These are phyloP conservation scores for Sebastes miniatus DNA, from an alignment of 2,797 vertebrate genomes.

Conservation along the genomic window DNA sequence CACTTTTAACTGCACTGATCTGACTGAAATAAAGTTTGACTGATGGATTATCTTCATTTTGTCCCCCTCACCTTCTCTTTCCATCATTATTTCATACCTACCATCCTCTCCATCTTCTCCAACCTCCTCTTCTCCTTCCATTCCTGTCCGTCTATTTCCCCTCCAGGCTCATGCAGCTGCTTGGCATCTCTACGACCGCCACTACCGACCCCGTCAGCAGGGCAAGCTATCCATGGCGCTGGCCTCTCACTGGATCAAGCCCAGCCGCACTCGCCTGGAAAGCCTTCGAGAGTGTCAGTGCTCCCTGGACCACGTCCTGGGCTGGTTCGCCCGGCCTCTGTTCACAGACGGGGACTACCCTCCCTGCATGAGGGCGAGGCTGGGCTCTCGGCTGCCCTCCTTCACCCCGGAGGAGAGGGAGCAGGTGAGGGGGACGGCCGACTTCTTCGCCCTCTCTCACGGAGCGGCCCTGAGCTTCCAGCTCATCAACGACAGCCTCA, in stretches of 20 bases:
- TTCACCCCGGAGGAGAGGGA: conserved; percentile 87
- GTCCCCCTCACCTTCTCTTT: neutral
- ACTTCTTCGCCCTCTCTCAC: conserved; percentile 97
- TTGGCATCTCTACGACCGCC: conserved; percentile 92
- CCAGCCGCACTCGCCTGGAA: conserved; percentile 84
- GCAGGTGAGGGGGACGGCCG: conserved; percentile 86
- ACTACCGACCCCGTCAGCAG: conserved; percentile 86
- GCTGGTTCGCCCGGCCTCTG: conserved; percentile 96
- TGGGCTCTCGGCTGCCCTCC: conserved; percentile 87
- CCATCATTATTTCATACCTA: neutral
- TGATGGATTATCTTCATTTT: neutral
- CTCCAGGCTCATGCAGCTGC: conserved; percentile 91
- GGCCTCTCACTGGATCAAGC: conserved; percentile 95
- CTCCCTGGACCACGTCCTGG: conserved; percentile 93
- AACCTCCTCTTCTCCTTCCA: neutral
- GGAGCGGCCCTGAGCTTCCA: conserved; percentile 94
- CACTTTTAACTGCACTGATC: neutral
- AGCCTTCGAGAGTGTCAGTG: conserved; percentile 89
- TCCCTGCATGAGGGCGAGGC: conserved; percentile 88
- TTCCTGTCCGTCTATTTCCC: neutral
- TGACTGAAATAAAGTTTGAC: neutral
- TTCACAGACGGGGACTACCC: conserved; percentile 96
- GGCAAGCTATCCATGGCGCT: conserved; percentile 93
- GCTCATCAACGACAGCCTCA: conserved; percentile 90
- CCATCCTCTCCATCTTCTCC: neutral